Conservation (phyloP, 1,140 invertebrate genomes). For the Drosophila teissieri region DNA sequence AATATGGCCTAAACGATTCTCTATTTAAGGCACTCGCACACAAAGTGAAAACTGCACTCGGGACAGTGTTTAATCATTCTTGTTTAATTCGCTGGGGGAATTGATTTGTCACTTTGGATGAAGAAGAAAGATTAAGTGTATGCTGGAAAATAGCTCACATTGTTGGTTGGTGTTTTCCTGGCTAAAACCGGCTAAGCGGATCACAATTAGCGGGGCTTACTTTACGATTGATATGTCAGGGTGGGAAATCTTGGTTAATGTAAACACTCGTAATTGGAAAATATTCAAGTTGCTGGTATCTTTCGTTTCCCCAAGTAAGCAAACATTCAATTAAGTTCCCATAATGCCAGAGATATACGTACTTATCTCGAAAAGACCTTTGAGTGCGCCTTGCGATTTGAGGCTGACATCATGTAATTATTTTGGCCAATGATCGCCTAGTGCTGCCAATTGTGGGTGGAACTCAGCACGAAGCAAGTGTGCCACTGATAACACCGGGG, state of each 20-base stretch:
- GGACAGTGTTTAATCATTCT: slow-evolving; percentile 29
- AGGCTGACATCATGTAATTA: slow-evolving; percentile 73
- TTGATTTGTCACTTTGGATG: slow-evolving; percentile 44
- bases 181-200: slow-evolving; percentile 31
- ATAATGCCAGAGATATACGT: slow-evolving; percentile 6
- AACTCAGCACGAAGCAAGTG: slow-evolving; percentile 30
- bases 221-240: slow-evolving; percentile 8
- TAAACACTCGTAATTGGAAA: background rate
- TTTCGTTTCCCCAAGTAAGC: background rate
- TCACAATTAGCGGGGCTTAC: slow-evolving; percentile 16
- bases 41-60: slow-evolving; percentile 35
- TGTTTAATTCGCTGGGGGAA: slow-evolving; percentile 33
- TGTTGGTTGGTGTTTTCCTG: slow-evolving; percentile 19
- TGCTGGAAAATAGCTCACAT: slow-evolving; percentile 19
- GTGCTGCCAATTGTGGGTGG: slow-evolving; percentile 41
- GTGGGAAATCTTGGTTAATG: background rate
- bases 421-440: slow-evolving; percentile 54
- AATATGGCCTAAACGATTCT: slow-evolving; percentile 51
- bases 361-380: slow-evolving; percentile 35
- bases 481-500: slow-evolving; percentile 31
- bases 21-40: slow-evolving; percentile 35
- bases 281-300: background rate
- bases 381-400: slow-evolving; percentile 28
- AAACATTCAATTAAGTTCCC: slow-evolving; percentile 23
- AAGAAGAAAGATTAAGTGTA: slow-evolving; percentile 16